Percentiles rank a stretch among this genome's conserved stretches.
These are phyloP conservation scores for Aplysia californica DNA, from an alignment of 1,140 invertebrate genomes.

Conservation along the genomic window DNA sequence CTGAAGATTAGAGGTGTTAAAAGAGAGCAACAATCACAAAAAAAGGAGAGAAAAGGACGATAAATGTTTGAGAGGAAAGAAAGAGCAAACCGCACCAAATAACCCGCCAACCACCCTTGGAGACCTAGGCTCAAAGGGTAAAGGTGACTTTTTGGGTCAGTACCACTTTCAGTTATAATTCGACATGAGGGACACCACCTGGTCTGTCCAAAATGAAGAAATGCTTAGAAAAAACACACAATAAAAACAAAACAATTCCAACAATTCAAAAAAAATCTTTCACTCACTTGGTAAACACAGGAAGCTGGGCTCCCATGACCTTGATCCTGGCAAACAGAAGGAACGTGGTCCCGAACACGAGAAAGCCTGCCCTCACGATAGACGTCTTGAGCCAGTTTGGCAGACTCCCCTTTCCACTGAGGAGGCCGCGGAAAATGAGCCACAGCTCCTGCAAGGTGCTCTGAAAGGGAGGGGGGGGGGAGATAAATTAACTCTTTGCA, in stretches of 20 bases:
- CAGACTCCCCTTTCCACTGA: constrained; percentile 75
- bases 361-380: constrained; percentile 80
- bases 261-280: background rate
- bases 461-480: constrained; percentile 70
- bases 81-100: too few relatives aligned
- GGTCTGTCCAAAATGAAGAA: too few relatives aligned
- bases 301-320: constrained; percentile 95
- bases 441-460: constrained; percentile 76
- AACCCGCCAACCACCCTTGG: too few relatives aligned
- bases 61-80: too few relatives aligned
- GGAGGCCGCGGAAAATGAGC: constrained; percentile 67
- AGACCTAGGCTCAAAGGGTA: background rate
- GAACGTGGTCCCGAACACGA: constrained; percentile 82
- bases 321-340: constrained; percentile 87
- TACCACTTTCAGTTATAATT: too few relatives aligned
- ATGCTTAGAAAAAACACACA: too few relatives aligned
- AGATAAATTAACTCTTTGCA: too few relatives aligned
- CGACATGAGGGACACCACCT: too few relatives aligned
- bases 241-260: background rate
- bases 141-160: too few relatives aligned
- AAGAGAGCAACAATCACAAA: too few relatives aligned
- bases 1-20: too few relatives aligned
- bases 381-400: constrained; percentile 80
- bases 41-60: too few relatives aligned
- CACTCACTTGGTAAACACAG: constrained; percentile 88